Percentiles rank a stretch among this genome's conserved stretches.
phyloP scores from a whole-genome alignment of 2,888 invertebrate genomes.

The Chelonus formosanus region DNA sequence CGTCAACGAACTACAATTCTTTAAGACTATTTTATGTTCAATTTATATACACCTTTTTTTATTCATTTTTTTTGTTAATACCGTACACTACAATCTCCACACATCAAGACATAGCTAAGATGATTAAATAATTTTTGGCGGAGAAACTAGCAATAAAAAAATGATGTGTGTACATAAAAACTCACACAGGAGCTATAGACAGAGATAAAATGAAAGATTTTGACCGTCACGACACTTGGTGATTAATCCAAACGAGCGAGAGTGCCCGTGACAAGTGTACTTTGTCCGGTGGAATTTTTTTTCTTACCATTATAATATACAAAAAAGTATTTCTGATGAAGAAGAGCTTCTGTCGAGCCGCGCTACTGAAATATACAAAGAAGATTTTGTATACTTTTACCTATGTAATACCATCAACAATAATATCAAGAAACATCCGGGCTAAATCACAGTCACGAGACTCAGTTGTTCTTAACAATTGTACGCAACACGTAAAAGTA shows the following conservation, averaged over 20 bases:
- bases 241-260: conserved; percentile 60
- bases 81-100: too few species aligned
- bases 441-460: conserved; percentile 20
- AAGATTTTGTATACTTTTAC: background rate
- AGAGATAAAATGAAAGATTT: conserved; percentile 32
- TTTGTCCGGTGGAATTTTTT: conserved; percentile 49
- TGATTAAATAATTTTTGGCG: background rate
- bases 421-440: conserved; percentile 13
- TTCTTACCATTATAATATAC: conserved; percentile 1
- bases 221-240: conserved; percentile 37
- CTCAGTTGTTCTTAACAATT: conserved; percentile 7
- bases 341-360: conserved; percentile 28
- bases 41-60: background rate
- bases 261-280: conserved; percentile 60
- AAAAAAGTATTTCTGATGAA: conserved; percentile 13
- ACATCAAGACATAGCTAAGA: too few species aligned
- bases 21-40: background rate
- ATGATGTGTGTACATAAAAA: conserved; percentile 5
- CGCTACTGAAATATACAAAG: conserved; percentile 29
- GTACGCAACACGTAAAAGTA: conserved; percentile 26
- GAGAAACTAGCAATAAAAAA: background rate
- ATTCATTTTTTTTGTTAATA: background rate
- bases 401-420: conserved; percentile 10
- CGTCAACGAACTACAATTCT: conserved; percentile 19
- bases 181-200: conserved; percentile 20